Conservation (phyloP, 2,888 invertebrate genomes). For the Pseudococcus longispinus region DNA sequence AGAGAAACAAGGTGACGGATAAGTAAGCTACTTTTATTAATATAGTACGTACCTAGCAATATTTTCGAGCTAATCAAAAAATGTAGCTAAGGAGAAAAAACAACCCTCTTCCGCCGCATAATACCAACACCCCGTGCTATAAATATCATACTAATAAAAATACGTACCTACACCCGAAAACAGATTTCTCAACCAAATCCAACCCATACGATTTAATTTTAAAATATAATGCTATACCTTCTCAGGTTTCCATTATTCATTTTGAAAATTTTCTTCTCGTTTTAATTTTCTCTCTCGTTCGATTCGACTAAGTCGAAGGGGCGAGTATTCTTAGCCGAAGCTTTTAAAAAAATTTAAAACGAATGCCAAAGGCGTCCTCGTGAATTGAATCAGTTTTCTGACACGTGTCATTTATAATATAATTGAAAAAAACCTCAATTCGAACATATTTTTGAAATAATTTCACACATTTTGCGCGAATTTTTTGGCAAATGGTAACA, state of each 20-base stretch:
- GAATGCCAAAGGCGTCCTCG: background rate
- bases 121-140: background rate
- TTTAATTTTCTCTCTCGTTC: background rate
- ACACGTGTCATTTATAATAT: background rate
- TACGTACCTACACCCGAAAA: background rate
- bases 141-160: background rate
- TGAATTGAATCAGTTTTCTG: background rate
- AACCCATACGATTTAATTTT: background rate
- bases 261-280: background rate
- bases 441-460: background rate
- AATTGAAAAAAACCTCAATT: background rate
- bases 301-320: background rate
- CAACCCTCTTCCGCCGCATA: background rate
- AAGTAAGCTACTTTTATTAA: background rate
- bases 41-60: background rate
- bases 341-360: conserved; percentile 1
- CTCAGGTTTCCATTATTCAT: background rate
- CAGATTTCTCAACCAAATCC: background rate
- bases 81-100: background rate
- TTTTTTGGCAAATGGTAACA: background rate
- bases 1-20: background rate
- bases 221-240: background rate
- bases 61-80: background rate
- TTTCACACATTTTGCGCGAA: background rate
- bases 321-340: background rate